phyloP scores from a whole-genome alignment of 2,113 vertebrate species.

The Larimichthys polyactis region DNA sequence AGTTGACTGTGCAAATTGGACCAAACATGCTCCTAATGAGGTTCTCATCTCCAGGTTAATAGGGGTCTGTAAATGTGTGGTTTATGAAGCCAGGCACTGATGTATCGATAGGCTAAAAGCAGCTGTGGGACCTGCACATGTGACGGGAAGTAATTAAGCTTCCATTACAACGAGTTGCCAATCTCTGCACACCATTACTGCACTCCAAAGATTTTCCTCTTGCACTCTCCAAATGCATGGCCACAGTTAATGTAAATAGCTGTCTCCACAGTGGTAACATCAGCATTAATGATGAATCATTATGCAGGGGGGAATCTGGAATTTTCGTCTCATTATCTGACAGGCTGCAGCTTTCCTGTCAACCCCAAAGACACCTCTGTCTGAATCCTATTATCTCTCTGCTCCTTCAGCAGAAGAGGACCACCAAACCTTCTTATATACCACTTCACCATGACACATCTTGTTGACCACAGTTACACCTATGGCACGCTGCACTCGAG shows the following conservation, averaged over 20 bases:
- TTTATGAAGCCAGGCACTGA: slow-evolving; percentile 46
- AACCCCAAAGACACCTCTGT: slow-evolving; percentile 49
- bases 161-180: slow-evolving; percentile 55
- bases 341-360: slow-evolving; percentile 38
- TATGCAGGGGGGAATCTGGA: slow-evolving; percentile 65
- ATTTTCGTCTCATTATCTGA: slow-evolving; percentile 73
- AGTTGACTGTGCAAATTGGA: slow-evolving; percentile 8
- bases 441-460: slow-evolving; percentile 12
- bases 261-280: slow-evolving; percentile 46
- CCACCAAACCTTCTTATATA: slow-evolving; percentile 10
- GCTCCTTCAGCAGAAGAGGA: slow-evolving; percentile 19
- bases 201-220: slow-evolving; percentile 45
- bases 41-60: slow-evolving; percentile 30
- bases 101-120: slow-evolving; percentile 31
- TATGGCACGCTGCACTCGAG: slow-evolving; percentile 10
- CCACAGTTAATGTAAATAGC: slow-evolving; percentile 64
- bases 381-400: slow-evolving; percentile 41
- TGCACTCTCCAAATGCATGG: slow-evolving; percentile 22
- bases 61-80: slow-evolving; percentile 25
- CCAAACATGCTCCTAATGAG: slow-evolving; percentile 27
- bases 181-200: slow-evolving; percentile 54
- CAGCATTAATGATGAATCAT: slow-evolving; percentile 73
- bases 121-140: slow-evolving; percentile 49
- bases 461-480: slow-evolving; percentile 37
- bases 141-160: slow-evolving; percentile 73